These are phyloP conservation scores for Trachelus troglodyta DNA, from an alignment of 2,888 invertebrate species.

Conservation along the genomic window DNA sequence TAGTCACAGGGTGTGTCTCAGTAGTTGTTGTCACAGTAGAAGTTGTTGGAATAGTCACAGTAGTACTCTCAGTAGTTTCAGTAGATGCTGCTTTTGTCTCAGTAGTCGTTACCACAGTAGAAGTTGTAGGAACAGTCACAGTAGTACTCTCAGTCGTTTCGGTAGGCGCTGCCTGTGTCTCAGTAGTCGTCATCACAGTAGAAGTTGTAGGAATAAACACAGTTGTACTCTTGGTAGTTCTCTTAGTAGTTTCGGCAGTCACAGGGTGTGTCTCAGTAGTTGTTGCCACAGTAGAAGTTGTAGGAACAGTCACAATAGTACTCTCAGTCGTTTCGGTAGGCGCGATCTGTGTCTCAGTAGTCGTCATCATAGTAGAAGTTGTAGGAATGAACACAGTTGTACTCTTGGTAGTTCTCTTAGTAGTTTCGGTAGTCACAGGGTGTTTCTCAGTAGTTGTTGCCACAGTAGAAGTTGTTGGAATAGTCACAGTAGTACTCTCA, in stretches of 20 bases:
- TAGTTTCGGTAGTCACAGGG: background rate
- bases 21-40: constrained; percentile 14
- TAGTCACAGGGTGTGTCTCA: constrained; percentile 7
- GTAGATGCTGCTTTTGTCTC: background rate
- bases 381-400: constrained; percentile 6
- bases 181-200: too few relatives aligned
- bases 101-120: constrained; percentile 12
- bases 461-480: background rate
- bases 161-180: background rate
- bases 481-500: background rate
- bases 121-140: constrained; percentile 8
- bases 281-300: too few relatives aligned
- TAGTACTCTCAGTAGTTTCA: constrained; percentile 5
- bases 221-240: too few relatives aligned
- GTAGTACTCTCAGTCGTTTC: constrained; percentile 11
- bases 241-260: constrained; percentile 1
- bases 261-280: background rate
- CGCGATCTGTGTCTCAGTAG: background rate
- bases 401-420: constrained; percentile 8
- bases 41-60: constrained; percentile 2
- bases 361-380: too few relatives aligned
- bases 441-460: constrained; percentile 9
- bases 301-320: too few relatives aligned
- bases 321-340: constrained; percentile 2
- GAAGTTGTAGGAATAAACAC: too few relatives aligned